Base-by-base conservation (phyloP, 1,140 invertebrate genomes). In the Bilobella aurantiaca region DNA sequence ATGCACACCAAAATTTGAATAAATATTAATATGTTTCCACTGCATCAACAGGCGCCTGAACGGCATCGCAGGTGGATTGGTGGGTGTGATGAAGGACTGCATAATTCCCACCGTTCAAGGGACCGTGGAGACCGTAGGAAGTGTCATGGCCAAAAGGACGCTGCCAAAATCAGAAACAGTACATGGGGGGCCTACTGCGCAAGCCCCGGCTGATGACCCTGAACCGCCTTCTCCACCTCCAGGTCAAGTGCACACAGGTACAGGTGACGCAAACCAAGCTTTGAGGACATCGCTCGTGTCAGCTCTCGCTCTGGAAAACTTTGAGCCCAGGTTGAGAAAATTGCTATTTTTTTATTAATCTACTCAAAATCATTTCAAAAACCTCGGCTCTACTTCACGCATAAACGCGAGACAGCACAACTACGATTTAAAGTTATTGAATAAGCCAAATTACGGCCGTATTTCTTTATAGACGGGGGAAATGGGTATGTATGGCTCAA, bases 1-100 rank as follows among this genome's bases (percentile, higher is more conserved):
- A n/a, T n/a, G n/a, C n/a, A n/a, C n/a, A n/a, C n/a, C n/a, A n/a
- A n/a, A n/a, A n/a, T n/a, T n/a, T n/a, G n/a, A n/a, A n/a, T n/a
- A n/a, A n/a, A n/a, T n/a, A n/a, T n/a, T n/a, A n/a, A n/a, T n/a
- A n/a, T n/a, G 14, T 23, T 53, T 53, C 34, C 34, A 18, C 18
- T 42, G 60, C 46, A 63, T 53, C n/a, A n/a, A 73, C 78, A 86
- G 85, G 72, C 81, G 83, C 64, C 76, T 88, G 69, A 86, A 84
- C 77, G 86, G 86, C 72, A 79, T 87, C 69, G 84, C 85, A 49
- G 82, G 84, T 49, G 86, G 86, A 25, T 79, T 88, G 42, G 82
- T 85, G 2, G 83, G 81, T 46, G 79, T 87, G 58, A 81, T 87
- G 72, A 82, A 86, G 74, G 85, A 82, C 76, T 85, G 84, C 76